Evolutionary conservation across 2,113 vertebrate species (phyloP), one percentile per base, ranked within the genome.

Genomic region (Boleophthalmus pectinirostris): DNA sequence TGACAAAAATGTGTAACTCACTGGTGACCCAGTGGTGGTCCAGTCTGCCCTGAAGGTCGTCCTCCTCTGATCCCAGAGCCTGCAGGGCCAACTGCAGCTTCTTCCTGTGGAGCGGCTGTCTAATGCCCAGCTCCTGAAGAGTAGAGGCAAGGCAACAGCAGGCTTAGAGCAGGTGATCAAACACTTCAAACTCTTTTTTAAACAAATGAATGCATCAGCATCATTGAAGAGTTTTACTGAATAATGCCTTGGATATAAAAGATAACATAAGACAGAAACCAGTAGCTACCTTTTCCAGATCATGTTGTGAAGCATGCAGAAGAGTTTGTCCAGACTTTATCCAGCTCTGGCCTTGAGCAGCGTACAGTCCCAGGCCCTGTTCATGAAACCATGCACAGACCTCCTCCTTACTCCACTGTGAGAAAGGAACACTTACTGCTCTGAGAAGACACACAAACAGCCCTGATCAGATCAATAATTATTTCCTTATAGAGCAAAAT

Each of bases 21-120:
- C 98, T 94, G 61, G 96, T 98, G 77, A 99, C 97, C 98, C 98
- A 99, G 91, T 95, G 95, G 92, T 97, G 96, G 89, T 99, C 97
- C 89, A 99, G 90, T 78, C 95, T 96, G 10, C 96, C 95, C 9
- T 94, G 94, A 70, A 95, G 94, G 75, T 96, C 94, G 0, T 97
- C 96, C 16, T 98, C 97, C 54, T 96, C 93, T 0, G 95, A 96
- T 0, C 94, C 93, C 0, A 98, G 91, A 0, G 96, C 94, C 91
- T 97, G 97, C 73, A 99, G 89, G 1, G 97, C 96, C 51, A 99
- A 92, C 90, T 96, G 97, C 35, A 99, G 95, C 81, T 99, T 99
- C 92, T 99, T 99, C 80, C 93, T 94, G 92, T 99, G 97, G 18
- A 98, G 88, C 0, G 93, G 93, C 80, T 97, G 94, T 75, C 95